These are phyloP conservation scores for Capra hircus DNA, from an alignment of 2,113 vertebrate genomes.

Conservation along the genomic window DNA sequence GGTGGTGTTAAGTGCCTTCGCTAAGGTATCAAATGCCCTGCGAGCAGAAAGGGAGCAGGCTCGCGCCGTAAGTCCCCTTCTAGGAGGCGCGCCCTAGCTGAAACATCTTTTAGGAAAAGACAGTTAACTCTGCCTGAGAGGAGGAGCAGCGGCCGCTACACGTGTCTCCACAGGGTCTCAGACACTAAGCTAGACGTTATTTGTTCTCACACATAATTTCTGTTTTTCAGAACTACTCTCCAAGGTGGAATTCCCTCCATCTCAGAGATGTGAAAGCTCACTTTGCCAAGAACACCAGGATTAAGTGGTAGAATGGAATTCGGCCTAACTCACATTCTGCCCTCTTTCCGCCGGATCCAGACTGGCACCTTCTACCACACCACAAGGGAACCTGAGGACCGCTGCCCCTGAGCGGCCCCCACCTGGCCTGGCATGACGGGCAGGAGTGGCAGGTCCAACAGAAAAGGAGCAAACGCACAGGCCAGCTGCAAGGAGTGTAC, in stretches of 20 bases:
- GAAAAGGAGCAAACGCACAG: background rate
- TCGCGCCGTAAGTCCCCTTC: background rate
- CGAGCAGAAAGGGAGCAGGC: conserved; percentile 42
- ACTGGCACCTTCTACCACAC: background rate
- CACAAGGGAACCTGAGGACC: background rate
- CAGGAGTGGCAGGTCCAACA: background rate
- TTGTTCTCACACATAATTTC: background rate
- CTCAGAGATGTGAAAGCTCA: background rate
- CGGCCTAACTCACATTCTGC: background rate
- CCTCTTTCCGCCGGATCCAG: background rate
- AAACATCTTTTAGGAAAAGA: background rate
- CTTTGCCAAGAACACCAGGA: background rate
- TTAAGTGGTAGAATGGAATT: background rate
- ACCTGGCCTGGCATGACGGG: background rate
- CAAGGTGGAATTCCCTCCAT: background rate
- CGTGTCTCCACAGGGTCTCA: background rate
- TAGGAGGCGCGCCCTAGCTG: background rate
- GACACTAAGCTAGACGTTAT: background rate
- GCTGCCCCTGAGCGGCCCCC: background rate
- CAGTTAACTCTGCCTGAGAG: background rate
- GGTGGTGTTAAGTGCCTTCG: conserved; percentile 95
- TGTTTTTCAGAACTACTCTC: background rate
- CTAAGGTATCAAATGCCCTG: conserved; percentile 98
- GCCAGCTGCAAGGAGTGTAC: background rate
- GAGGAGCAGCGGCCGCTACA: background rate